Conservation (phyloP, 2,888 invertebrate species). For the Synergus laeviventris region DNA sequence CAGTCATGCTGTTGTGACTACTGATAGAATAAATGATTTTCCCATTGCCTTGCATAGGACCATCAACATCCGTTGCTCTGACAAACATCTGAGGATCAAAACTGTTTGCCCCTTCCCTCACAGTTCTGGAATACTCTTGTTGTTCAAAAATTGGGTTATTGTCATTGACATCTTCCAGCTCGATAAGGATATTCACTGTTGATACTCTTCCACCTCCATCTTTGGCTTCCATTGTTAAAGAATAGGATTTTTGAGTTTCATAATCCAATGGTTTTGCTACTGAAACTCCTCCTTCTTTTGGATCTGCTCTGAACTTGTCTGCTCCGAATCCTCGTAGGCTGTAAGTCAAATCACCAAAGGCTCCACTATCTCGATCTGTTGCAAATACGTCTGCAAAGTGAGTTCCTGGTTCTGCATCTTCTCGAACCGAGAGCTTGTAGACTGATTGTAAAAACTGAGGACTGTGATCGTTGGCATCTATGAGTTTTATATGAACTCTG, state of each 20-base stretch:
- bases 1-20: slow-evolving; percentile 83
- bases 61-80: slow-evolving; percentile 86
- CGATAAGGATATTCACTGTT: slow-evolving; percentile 84
- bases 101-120: slow-evolving; percentile 85
- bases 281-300: slow-evolving; percentile 82
- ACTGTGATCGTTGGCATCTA: slow-evolving; percentile 89
- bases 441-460: slow-evolving; percentile 82
- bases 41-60: slow-evolving; percentile 84
- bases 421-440: slow-evolving; percentile 82
- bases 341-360: slow-evolving; percentile 85
- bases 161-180: slow-evolving; percentile 86
- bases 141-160: slow-evolving; percentile 85
- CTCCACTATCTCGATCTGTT: slow-evolving; percentile 84
- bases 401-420: slow-evolving; percentile 81
- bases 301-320: slow-evolving; percentile 85
- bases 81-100: slow-evolving; percentile 90
- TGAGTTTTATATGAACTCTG: slow-evolving; percentile 81
- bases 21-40: slow-evolving; percentile 82
- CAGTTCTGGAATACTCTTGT: slow-evolving; percentile 84
- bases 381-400: slow-evolving; percentile 83
- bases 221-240: slow-evolving; percentile 86
- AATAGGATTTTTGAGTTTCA: slow-evolving; percentile 88
- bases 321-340: slow-evolving; percentile 87
- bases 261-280: slow-evolving; percentile 84
- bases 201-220: slow-evolving; percentile 88